These are phyloP conservation scores for Anthopleura sola DNA, from an alignment of 64 coral and sea anemone genomes.

Conservation along the genomic window DNA sequence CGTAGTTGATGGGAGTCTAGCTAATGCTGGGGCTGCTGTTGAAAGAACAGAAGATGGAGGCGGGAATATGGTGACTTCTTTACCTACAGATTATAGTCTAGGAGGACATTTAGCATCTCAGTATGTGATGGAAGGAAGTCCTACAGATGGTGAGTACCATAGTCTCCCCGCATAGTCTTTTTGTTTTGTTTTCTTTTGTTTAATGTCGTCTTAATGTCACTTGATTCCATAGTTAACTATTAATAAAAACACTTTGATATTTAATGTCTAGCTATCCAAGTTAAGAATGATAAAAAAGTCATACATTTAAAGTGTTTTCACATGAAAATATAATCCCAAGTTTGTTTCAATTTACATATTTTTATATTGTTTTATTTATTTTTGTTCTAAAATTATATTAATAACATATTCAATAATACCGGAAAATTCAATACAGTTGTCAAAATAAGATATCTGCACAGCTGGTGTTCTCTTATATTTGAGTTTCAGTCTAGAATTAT, in stretches of 20 bases:
- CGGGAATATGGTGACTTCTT: slow-evolving; percentile 64
- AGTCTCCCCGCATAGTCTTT: too few relatives aligned
- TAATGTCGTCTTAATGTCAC: neutral
- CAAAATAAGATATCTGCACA: neutral
- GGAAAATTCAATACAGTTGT: neutral
- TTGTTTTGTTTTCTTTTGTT: neutral
- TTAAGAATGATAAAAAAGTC: neutral
- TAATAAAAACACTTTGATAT: neutral
- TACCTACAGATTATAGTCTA: slow-evolving; percentile 68
- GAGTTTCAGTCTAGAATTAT: neutral
- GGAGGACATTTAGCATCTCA: slow-evolving; percentile 34
- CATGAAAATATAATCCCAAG: neutral
- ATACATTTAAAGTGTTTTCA: neutral
- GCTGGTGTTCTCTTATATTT: neutral
- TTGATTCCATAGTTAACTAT: neutral
- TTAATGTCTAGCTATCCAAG: neutral
- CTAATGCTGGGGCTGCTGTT: slow-evolving; percentile 38
- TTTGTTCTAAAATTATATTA: neutral
- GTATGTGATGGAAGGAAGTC: slow-evolving; percentile 74
- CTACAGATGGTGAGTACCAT: slow-evolving; percentile 57
- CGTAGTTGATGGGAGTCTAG: slow-evolving; percentile 47
- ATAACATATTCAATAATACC: neutral
- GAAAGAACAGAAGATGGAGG: slow-evolving; percentile 63
- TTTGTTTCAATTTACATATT: neutral
- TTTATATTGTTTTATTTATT: neutral